Base-by-base conservation (phyloP, 2,888 invertebrate species). In the Ophonus ardosiacus region DNA sequence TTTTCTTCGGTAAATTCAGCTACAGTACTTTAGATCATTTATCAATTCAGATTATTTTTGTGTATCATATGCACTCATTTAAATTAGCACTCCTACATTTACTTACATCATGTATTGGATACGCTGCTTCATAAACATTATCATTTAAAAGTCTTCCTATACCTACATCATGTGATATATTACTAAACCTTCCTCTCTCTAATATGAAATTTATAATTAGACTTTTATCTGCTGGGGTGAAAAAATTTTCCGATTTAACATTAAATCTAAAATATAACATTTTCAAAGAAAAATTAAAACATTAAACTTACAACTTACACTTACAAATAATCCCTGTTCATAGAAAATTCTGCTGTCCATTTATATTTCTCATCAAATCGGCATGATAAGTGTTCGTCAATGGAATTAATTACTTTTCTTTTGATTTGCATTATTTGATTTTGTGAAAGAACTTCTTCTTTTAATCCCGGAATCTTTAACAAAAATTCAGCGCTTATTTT, bases 161-260 rank as follows among this genome's bases (percentile, higher is more conserved):
- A 63, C 96, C 96, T 88, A 94, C 93, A 85, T 93, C 92, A 88
- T 93, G 93, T 74, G 91, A 90, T 85, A 93, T 93, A 15, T 92
- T 92, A 0, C 93, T 92, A 89, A 94, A 96, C 86, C 92, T 92
- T 89, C 95, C 95, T 83, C 96, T 92, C 87, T 96, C 94, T 87
- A 97, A 91, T 90, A 97, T 96, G 90, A 95, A 96, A 88, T 95
- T 94, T 1, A 96, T 94, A 74, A 96, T 94, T 87, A 94, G 93
- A 82, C 94, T 94, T 86, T 95, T 92, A 18, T 94, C 93, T 40
- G 94, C 93, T 82, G 93, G 92, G 86, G 94, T 93, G 89, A 96
- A 96, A 90, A 96, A 74, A 18, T 13, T 40, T 43, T 74, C 43
- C 2, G 43, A 13, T 5, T 94, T 92, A 71, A 93, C 92, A 88